Conservation (phyloP, 2,113 vertebrate species). For the Peromyscus maniculatus region DNA sequence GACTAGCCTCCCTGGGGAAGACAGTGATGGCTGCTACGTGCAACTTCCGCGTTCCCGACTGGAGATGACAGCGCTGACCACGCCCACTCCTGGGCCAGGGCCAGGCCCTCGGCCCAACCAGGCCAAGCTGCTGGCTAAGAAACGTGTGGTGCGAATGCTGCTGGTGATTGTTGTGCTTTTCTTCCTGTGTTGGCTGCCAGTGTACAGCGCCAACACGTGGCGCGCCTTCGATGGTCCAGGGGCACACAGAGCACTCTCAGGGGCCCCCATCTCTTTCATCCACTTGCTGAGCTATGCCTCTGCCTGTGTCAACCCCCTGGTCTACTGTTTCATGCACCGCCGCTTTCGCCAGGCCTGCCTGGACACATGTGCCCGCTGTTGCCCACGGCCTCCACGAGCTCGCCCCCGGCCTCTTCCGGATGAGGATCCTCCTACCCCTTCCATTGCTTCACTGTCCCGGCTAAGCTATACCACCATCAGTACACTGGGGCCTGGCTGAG, state of each 20-base stretch:
- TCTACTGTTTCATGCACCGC: conserved; percentile 99
- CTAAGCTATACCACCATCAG: conserved; percentile 97
- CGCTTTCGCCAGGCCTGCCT: conserved; percentile 95
- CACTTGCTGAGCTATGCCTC: conserved; percentile 95
- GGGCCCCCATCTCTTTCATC: conserved; percentile 96
- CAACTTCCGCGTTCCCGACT: conserved; percentile 88
- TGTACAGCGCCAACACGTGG: conserved; percentile 97
- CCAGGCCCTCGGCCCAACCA: conserved; percentile 90
- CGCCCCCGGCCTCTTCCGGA: conserved; percentile 84
- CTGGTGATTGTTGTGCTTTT: conserved; percentile 95
- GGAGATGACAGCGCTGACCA: conserved; percentile 92
- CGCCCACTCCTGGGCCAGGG: conserved; percentile 6
- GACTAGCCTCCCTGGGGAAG: conserved; percentile 82
- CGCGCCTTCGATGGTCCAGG: conserved; percentile 91
- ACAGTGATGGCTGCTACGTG: conserved; percentile 95
- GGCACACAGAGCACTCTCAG: conserved; percentile 90
- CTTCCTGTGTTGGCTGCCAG: conserved; percentile 97
- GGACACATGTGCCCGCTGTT: conserved; percentile 91
- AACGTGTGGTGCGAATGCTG: conserved; percentile 96
- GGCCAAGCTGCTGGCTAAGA: conserved; percentile 95
- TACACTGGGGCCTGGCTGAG: conserved; percentile 92
- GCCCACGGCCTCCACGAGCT: conserved; percentile 81
- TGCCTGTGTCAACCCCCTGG: conserved; percentile 95
- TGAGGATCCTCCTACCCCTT: conserved; percentile 88
- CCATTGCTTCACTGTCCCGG: conserved; percentile 92